Evolutionary conservation across 1,140 invertebrate species (phyloP).

Genomic region (Zaprionus ghesquierei): DNA sequence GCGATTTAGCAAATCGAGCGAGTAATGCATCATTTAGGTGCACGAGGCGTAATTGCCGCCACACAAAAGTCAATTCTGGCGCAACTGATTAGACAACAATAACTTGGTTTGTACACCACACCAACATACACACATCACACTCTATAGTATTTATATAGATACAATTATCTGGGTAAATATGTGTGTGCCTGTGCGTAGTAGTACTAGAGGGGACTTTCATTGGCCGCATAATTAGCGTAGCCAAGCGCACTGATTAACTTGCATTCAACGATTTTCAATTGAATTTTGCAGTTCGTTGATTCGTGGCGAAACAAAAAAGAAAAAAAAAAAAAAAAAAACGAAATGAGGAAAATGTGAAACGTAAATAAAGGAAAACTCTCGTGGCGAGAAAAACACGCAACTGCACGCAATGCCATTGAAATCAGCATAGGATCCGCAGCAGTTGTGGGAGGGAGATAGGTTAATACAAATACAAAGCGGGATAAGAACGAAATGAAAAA

Average conservation of each 20-base stretch:
- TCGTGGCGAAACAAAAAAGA: constrained; percentile 60
- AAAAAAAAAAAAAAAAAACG: constrained; percentile 20
- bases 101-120: constrained; percentile 27
- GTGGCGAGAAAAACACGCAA: constrained; percentile 17
- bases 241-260: constrained; percentile 80
- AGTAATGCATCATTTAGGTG: neutral
- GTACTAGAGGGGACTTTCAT: constrained; percentile 25
- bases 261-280: constrained; percentile 79
- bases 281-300: constrained; percentile 80
- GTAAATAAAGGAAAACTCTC: constrained; percentile 26
- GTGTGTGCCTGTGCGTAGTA: neutral
- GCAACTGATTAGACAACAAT: constrained; percentile 49
- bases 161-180: constrained; percentile 22
- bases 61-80: constrained; percentile 32
- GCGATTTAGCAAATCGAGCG: neutral
- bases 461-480: constrained; percentile 54
- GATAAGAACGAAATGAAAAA: constrained; percentile 58
- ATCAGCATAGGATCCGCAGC: constrained; percentile 46
- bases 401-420: constrained; percentile 54
- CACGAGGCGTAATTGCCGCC: constrained; percentile 18
- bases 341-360: constrained; percentile 20
- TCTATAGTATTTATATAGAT: constrained; percentile 15
- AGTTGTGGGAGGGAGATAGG: constrained; percentile 17
- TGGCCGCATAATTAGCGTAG: constrained; percentile 77
- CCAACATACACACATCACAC: neutral